These are phyloP conservation scores for Rhegmatorhina hoffmannsi DNA, from an alignment of 2,113 vertebrate species.

Conservation along the genomic window DNA sequence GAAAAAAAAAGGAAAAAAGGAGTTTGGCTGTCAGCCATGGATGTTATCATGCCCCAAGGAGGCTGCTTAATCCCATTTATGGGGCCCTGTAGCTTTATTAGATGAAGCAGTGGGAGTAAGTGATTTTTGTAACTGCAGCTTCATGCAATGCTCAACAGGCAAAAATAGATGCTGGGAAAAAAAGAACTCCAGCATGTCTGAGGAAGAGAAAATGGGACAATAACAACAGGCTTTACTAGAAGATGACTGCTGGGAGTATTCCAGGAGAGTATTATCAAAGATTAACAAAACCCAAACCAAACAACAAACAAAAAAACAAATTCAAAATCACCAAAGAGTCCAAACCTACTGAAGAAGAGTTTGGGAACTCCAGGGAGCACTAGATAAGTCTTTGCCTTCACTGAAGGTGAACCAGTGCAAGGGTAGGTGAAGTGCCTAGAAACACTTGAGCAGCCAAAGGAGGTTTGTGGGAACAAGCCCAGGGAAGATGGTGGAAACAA, in stretches of 20 bases:
- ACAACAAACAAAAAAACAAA: not conserved
- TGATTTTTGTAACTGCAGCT: not conserved
- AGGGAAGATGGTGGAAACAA: not conserved
- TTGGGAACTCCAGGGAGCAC: not conserved
- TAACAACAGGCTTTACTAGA: not conserved
- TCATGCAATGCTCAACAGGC: not conserved
- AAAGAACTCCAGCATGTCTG: not conserved
- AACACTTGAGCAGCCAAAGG: not conserved
- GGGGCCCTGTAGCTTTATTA: slow-evolving; percentile 11
- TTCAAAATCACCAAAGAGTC: not conserved
- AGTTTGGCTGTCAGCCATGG: not conserved
- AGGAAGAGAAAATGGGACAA: not conserved
- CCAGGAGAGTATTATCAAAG: not conserved
- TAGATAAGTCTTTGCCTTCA: not conserved
- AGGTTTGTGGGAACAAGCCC: rapidly evolving
- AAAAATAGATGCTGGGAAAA: not conserved
- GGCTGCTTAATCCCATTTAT: slow-evolving; percentile 14
- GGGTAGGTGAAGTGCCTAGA: too few relatives aligned
- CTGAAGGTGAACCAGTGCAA: not conserved
- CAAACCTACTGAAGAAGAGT: not conserved
- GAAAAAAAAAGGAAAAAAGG: not conserved
- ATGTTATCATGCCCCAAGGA: not conserved
- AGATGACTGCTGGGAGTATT: not conserved
- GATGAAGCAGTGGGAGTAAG: not conserved
- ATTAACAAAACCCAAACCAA: not conserved